These are phyloP conservation scores for Notamacropus eugenii DNA, from an alignment of 2,797 vertebrate genomes.

Conservation along the genomic window DNA sequence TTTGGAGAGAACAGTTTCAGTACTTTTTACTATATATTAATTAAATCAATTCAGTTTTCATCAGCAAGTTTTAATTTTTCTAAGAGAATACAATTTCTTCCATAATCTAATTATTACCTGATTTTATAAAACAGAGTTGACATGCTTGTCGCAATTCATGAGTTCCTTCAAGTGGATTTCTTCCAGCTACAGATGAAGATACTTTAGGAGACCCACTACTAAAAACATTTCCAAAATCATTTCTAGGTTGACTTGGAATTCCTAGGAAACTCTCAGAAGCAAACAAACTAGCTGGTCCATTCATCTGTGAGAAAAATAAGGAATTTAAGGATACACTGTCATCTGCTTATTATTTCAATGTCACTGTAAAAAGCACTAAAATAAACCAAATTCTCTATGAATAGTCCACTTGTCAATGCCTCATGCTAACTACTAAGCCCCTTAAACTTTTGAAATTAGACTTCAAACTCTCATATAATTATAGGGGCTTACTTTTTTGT, in stretches of 20 bases:
- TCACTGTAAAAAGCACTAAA: background rate
- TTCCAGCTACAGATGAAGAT: conserved; percentile 78
- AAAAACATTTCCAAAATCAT: conserved; percentile 85
- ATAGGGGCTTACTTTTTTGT: background rate
- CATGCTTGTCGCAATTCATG: conserved; percentile 97
- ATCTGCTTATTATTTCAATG: background rate
- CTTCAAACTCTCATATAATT: background rate
- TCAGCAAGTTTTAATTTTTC: background rate
- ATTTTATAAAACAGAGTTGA: conserved; percentile 92
- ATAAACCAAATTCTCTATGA: conserved; percentile 52
- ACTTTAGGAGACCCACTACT: conserved; percentile 82
- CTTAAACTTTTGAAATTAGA: background rate
- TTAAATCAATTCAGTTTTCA: background rate
- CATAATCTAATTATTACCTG: conserved; percentile 86
- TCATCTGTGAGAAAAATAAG: conserved; percentile 86
- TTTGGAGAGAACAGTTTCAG: background rate
- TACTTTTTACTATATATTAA: background rate
- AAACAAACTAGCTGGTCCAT: conserved; percentile 88
- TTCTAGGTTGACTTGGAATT: conserved; percentile 88
- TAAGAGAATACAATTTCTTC: background rate
- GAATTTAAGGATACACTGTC: background rate
- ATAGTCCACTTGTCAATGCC: conserved; percentile 48
- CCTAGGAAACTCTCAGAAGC: conserved; percentile 88
- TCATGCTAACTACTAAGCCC: background rate
- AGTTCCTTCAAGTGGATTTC: conserved; percentile 94